Conservation (phyloP, 2,888 invertebrate species). For the Torymus texanus region DNA sequence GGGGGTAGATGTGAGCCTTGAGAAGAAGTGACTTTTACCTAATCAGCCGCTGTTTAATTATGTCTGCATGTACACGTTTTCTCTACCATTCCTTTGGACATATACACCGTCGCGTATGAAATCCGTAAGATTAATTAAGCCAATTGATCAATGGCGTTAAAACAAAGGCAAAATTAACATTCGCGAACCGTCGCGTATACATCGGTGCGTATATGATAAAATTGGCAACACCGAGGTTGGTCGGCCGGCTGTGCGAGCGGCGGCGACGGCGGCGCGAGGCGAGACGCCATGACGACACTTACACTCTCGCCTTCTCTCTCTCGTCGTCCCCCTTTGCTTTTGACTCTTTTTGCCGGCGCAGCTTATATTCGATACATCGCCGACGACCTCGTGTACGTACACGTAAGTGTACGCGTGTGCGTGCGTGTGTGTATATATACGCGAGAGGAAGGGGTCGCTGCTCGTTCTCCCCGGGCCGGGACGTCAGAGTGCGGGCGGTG, state of each 20-base stretch:
- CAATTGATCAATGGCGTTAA: too few relatives aligned
- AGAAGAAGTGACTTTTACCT: constrained; percentile 17
- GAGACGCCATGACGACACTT: constrained; percentile 58
- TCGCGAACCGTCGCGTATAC: not conserved
- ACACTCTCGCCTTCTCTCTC: constrained; percentile 63
- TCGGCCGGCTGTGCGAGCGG: too few relatives aligned
- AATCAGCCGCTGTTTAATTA: not conserved
- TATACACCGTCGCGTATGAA: not conserved
- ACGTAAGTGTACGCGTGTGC: not conserved
- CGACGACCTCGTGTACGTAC: constrained; percentile 33
- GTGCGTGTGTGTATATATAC: not conserved
- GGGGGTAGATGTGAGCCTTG: constrained; percentile 7
- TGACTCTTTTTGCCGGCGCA: constrained; percentile 72
- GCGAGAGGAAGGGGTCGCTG: constrained; percentile 55
- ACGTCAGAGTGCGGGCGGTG: constrained; percentile 59
- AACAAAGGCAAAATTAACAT: not conserved
- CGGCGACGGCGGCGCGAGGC: not conserved
- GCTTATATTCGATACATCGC: constrained; percentile 74
- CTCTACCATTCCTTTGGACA: too few relatives aligned
- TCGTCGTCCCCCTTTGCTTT: constrained; percentile 62
- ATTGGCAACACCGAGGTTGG: constrained; percentile 35
- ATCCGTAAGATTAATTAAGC: not conserved
- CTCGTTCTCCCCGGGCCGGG: constrained; percentile 14
- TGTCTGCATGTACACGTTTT: not conserved
- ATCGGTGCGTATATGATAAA: not conserved